Conservation (phyloP, 2,888 invertebrate genomes). For the Phalera bucephala region DNA sequence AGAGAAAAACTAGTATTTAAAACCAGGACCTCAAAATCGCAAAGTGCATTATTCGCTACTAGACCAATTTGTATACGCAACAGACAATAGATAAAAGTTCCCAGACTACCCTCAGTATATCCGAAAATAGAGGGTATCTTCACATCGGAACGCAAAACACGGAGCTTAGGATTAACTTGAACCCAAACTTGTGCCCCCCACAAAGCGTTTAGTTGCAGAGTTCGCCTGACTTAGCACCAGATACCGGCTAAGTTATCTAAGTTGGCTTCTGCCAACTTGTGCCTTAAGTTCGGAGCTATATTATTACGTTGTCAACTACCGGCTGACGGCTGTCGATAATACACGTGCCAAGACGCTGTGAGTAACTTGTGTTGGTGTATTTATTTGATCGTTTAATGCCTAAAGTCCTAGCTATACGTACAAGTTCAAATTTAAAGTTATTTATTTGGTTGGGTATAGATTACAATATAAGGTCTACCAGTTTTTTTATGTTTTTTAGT, state of each 20-base stretch:
- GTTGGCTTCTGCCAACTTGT: conserved; percentile 65
- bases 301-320: conserved; percentile 61
- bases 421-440: too few relatives aligned
- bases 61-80: too few relatives aligned
- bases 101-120: not conserved
- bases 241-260: conserved; percentile 70
- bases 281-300: conserved; percentile 64
- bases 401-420: too few relatives aligned
- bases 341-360: not conserved
- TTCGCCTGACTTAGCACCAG: conserved; percentile 72
- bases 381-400: not conserved
- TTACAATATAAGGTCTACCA: too few relatives aligned
- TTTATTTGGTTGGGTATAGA: too few relatives aligned
- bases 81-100: too few relatives aligned
- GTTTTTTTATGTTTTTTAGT: too few relatives aligned
- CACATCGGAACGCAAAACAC: conserved; percentile 14
- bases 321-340: conserved; percentile 29
- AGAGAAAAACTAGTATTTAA: too few relatives aligned
- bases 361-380: not conserved
- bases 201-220: conserved; percentile 66
- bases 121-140: conserved; percentile 1
- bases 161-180: conserved; percentile 42
- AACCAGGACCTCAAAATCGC: too few relatives aligned
- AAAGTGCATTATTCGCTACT: too few relatives aligned
- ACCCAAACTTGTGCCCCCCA: conserved; percentile 54